Percentiles rank a stretch among this genome's conserved stretches.
These are phyloP conservation scores for Ligdia adustata DNA, from an alignment of 2,888 invertebrate genomes.

Conservation along the genomic window DNA sequence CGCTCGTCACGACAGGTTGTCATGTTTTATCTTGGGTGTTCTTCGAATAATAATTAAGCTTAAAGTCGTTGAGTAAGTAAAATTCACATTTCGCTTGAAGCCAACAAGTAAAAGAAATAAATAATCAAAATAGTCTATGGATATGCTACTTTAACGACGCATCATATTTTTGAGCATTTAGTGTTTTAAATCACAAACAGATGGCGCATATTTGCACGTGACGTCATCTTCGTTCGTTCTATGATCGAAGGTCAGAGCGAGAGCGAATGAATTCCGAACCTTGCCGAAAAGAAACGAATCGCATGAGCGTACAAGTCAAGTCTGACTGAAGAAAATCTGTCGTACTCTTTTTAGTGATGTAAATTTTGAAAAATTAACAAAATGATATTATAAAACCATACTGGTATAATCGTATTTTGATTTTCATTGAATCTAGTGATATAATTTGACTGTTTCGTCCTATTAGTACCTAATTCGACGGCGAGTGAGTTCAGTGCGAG, in stretches of 20 bases:
- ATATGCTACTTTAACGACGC: slow-evolving; percentile 46
- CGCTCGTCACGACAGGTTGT: too few relatives aligned
- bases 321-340: slow-evolving; percentile 88
- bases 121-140: slow-evolving; percentile 13
- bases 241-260: slow-evolving; percentile 63
- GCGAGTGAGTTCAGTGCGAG: slow-evolving; percentile 83
- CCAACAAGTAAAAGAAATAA: neutral
- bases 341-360: slow-evolving; percentile 85
- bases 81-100: too few relatives aligned
- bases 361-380: slow-evolving; percentile 82
- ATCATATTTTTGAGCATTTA: neutral
- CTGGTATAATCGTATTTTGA: slow-evolving; percentile 69
- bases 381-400: slow-evolving; percentile 80
- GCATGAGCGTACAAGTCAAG: slow-evolving; percentile 80
- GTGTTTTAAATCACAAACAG: slow-evolving; percentile 31
- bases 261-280: slow-evolving; percentile 70
- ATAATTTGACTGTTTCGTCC: slow-evolving; percentile 70
- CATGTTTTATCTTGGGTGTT: too few relatives aligned
- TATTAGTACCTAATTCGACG: slow-evolving; percentile 70
- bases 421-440: slow-evolving; percentile 75
- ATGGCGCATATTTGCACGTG: slow-evolving; percentile 51
- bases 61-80: too few relatives aligned
- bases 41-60: too few relatives aligned
- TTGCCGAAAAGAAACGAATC: slow-evolving; percentile 80
- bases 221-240: slow-evolving; percentile 70